These are phyloP conservation scores for Antheraea assamensis DNA, from an alignment of 2,888 invertebrate genomes.

Conservation along the genomic window DNA sequence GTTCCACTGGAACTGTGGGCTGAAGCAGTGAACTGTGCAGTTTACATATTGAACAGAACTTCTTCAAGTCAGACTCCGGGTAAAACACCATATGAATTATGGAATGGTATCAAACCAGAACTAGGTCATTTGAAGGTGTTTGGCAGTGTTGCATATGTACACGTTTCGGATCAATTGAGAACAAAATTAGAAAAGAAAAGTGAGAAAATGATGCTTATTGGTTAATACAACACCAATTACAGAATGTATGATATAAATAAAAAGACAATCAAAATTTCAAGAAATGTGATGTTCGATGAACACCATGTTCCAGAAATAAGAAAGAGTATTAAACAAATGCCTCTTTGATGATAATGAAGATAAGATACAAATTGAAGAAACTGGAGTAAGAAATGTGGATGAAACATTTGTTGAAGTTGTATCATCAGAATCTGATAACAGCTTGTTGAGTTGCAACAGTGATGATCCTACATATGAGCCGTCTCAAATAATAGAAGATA, in stretches of 20 bases:
- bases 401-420: conserved; percentile 18
- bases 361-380: background rate
- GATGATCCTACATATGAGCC: conserved; percentile 34
- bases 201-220: conserved; percentile 37
- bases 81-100: conserved; percentile 41
- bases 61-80: conserved; percentile 37
- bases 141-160: conserved; percentile 41
- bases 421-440: conserved; percentile 26
- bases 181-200: conserved; percentile 37
- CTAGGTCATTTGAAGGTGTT: conserved; percentile 36
- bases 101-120: conserved; percentile 35
- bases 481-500: conserved; percentile 29
- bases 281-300: conserved; percentile 41
- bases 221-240: conserved; percentile 44
- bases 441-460: conserved; percentile 23
- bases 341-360: conserved; percentile 25
- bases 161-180: conserved; percentile 42
- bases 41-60: conserved; percentile 19
- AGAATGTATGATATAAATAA: conserved; percentile 36
- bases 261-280: conserved; percentile 29
- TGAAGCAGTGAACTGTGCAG: conserved; percentile 51
- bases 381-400: background rate
- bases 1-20: conserved; percentile 44
- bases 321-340: conserved; percentile 28
- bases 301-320: conserved; percentile 23